Percentiles rank a stretch among this genome's conserved stretches.
Conservation (phyloP, 2,888 invertebrate genomes). For the Bursaphelenchus okinawaensis region DNA sequence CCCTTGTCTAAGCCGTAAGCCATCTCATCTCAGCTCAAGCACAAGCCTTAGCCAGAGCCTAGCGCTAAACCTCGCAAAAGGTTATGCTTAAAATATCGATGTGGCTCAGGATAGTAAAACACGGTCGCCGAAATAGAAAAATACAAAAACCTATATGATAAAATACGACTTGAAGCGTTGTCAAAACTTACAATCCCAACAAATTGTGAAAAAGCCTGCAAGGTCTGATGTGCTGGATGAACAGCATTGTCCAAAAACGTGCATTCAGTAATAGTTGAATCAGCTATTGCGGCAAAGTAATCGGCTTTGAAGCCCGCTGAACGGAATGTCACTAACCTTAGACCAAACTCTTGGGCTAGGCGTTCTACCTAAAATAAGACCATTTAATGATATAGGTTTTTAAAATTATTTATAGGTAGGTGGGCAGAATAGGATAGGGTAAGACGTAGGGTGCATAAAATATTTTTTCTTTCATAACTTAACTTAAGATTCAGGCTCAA, state of each 20-base stretch:
- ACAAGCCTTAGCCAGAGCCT: no score
- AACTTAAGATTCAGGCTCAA: no score
- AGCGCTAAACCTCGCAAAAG: no score
- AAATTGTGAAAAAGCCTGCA: conserved; percentile 45
- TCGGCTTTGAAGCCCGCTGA: conserved; percentile 33
- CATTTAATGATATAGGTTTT: conserved; percentile 1
- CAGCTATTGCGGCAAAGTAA: conserved; percentile 33
- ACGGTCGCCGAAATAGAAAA: no score
- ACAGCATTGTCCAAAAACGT: conserved; percentile 45
- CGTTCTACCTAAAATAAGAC: conserved; percentile 27
- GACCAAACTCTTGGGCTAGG: conserved; percentile 33
- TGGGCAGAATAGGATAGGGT: no score
- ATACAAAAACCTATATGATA: background rate
- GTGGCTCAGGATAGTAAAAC: no score
- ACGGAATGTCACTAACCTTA: conserved; percentile 24
- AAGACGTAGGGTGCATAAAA: no score
- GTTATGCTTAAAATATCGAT: no score
- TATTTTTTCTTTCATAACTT: no score
- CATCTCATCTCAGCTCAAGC: no score
- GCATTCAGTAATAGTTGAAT: conserved; percentile 42
- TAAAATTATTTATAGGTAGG: background rate
- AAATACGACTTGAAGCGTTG: background rate
- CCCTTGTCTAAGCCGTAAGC: no score
- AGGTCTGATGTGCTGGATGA: conserved; percentile 46
- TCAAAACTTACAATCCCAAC: conserved; percentile 37